These are phyloP conservation scores for Tetrax tetrax DNA, from an alignment of 2,113 vertebrate species.

Conservation along the genomic window DNA sequence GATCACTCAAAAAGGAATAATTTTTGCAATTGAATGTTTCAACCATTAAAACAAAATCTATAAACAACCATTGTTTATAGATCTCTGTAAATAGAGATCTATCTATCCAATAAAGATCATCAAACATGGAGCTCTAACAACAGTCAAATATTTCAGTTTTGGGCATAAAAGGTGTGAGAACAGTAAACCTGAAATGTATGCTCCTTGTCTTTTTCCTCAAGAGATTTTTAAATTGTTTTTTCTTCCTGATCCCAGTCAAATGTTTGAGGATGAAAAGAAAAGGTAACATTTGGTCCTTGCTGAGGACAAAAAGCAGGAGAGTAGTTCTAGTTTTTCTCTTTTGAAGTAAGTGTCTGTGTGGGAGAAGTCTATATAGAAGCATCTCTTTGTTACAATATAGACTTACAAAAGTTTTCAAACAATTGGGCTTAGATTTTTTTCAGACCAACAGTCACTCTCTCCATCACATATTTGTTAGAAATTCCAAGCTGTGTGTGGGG, in stretches of 20 bases:
- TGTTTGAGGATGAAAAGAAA: neutral
- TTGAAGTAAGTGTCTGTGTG: neutral
- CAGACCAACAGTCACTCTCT: neutral
- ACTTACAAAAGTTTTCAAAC: neutral
- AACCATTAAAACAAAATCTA: conserved; percentile 42
- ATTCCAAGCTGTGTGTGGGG: neutral
- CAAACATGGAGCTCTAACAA: neutral
- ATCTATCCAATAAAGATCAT: conserved; percentile 30
- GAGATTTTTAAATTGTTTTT: neutral
- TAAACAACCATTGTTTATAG: no score
- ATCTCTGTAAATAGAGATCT: conserved; percentile 56
- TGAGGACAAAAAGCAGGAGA: neutral
- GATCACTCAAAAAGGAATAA: conserved; percentile 26
- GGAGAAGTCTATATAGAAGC: neutral
- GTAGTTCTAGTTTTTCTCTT: neutral
- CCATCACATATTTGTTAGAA: neutral
- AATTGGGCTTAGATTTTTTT: neutral
- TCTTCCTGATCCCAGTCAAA: neutral
- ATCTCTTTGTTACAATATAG: neutral
- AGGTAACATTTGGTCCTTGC: neutral
- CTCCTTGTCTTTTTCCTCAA: neutral
- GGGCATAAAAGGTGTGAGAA: conserved; percentile 1
- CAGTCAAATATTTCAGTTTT: conserved; percentile 48
- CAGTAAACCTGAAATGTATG: conserved; percentile 34
- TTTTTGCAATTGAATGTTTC: conserved; percentile 58